These are phyloP conservation scores for Etia nguti DNA, from an alignment of 2,113 vertebrate genomes.

Conservation along the genomic window DNA sequence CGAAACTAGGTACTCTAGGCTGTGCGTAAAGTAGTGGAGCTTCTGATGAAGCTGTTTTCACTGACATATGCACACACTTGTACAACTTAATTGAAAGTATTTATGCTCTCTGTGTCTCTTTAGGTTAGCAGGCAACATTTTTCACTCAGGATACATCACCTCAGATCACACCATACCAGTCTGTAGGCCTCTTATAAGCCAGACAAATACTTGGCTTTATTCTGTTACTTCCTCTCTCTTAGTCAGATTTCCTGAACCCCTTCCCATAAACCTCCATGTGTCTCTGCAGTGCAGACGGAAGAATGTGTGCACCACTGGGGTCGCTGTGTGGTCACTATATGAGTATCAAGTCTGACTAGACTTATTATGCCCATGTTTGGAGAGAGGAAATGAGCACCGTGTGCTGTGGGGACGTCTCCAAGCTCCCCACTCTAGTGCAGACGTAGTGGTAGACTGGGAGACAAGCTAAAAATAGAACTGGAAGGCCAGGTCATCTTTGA, in stretches of 20 bases:
- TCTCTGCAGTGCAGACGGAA: constrained; percentile 20
- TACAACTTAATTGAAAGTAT: neutral
- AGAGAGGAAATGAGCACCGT: constrained; percentile 53
- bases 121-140: neutral
- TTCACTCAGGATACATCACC: neutral
- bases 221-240: constrained; percentile 3
- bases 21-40: neutral
- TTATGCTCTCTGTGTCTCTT: neutral
- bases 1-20: neutral
- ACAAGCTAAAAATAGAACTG: constrained; percentile 51
- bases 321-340: constrained; percentile 24
- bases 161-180: neutral
- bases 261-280: constrained; percentile 8
- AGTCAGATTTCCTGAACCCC: constrained; percentile 2
- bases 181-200: neutral
- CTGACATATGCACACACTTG: neutral
- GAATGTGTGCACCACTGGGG: constrained; percentile 23
- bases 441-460: constrained; percentile 37
- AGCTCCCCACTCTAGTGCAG: constrained; percentile 26
- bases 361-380: constrained; percentile 63
- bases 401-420: constrained; percentile 47
- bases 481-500: constrained; percentile 41
- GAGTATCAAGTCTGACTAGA: constrained; percentile 37
- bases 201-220: neutral
- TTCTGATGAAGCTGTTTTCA: neutral